Percentiles rank a stretch among this genome's conserved stretches.
These are phyloP conservation scores for Brachypterus glaber DNA, from an alignment of 2,888 invertebrate genomes.

Conservation along the genomic window DNA sequence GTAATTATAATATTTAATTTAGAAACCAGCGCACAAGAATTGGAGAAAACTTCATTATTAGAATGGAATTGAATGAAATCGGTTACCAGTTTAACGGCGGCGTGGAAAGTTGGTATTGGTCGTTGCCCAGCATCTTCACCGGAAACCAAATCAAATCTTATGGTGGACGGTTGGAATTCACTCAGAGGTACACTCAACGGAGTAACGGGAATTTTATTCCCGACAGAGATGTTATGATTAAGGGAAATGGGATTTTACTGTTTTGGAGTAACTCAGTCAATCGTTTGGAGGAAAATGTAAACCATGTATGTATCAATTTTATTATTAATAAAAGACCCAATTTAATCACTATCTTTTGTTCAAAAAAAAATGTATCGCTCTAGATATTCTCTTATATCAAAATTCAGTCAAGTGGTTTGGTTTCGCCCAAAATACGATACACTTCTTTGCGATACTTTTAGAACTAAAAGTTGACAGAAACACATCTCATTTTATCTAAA, in stretches of 20 bases:
- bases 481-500: neutral
- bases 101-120: constrained; percentile 58
- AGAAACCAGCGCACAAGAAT: constrained; percentile 40
- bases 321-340: too few relatives aligned
- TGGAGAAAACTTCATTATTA: constrained; percentile 42
- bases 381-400: too few relatives aligned
- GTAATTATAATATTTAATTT: constrained; percentile 8
- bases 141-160: constrained; percentile 78
- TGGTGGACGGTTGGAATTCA: constrained; percentile 70
- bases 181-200: constrained; percentile 54
- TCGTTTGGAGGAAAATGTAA: constrained; percentile 44
- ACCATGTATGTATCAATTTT: constrained; percentile 2
- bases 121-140: constrained; percentile 57
- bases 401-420: neutral
- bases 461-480: too few relatives aligned
- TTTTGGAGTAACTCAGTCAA: constrained; percentile 61
- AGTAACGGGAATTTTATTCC: constrained; percentile 45
- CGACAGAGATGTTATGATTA: constrained; percentile 74
- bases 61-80: constrained; percentile 51
- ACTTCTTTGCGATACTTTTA: too few relatives aligned
- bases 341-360: too few relatives aligned
- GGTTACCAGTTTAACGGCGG: constrained; percentile 48
- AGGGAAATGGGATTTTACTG: constrained; percentile 66
- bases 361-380: too few relatives aligned
- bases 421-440: too few relatives aligned